These are phyloP conservation scores for Diprion similis DNA, from an alignment of 1,140 invertebrate genomes.

Conservation along the genomic window DNA sequence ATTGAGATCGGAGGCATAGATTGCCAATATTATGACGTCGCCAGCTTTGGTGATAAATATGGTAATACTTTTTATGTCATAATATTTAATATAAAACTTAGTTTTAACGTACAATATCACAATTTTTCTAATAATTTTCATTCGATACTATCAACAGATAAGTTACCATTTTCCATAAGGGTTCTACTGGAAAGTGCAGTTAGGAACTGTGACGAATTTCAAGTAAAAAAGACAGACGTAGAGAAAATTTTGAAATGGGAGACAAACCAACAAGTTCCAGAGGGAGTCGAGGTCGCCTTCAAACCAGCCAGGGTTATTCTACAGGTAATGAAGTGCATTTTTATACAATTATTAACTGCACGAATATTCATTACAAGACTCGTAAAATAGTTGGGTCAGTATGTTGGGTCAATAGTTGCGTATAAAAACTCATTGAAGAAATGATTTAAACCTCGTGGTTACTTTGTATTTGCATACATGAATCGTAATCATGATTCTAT, in stretches of 20 bases:
- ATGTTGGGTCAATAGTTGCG: background rate
- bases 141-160: conserved; percentile 62
- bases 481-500: no score
- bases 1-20: conserved; percentile 70
- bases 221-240: conserved; percentile 86
- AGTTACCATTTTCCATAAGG: conserved; percentile 92
- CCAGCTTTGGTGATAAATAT: conserved; percentile 74
- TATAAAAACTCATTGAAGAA: no score
- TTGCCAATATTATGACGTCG: conserved; percentile 80
- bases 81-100: conserved; percentile 15
- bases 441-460: no score
- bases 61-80: conserved; percentile 64
- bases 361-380: background rate
- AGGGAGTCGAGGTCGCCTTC: conserved; percentile 92
- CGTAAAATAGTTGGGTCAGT: background rate
- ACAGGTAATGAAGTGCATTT: conserved; percentile 68
- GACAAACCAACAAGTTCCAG: conserved; percentile 70
- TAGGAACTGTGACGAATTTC: conserved; percentile 96
- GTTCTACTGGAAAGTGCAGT: conserved; percentile 95
- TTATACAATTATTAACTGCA: background rate
- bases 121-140: conserved; percentile 17
- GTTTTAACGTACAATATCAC: conserved; percentile 22
- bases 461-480: no score
- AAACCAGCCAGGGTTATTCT: conserved; percentile 95
- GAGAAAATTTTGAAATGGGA: conserved; percentile 93